phyloP scores from a whole-genome alignment of 2,797 vertebrate genomes.

The Rhinoraja longicauda region DNA sequence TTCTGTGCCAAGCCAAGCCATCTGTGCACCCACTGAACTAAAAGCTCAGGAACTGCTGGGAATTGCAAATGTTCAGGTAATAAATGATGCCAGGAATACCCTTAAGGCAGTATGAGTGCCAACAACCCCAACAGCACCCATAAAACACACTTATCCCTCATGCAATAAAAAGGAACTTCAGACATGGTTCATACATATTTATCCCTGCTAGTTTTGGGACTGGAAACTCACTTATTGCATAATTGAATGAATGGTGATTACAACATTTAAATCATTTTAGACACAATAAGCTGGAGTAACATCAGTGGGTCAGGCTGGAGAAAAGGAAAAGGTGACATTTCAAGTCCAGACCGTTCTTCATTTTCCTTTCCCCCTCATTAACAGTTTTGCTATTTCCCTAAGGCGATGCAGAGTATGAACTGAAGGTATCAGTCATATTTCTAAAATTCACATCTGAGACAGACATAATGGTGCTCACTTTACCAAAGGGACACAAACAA shows the following conservation, averaged over 20 bases:
- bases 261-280: not conserved
- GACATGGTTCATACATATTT: not conserved
- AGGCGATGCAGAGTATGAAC: not conserved
- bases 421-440: not conserved
- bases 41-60: not conserved
- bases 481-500: not conserved
- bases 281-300: too few species aligned
- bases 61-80: not conserved
- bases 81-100: not conserved
- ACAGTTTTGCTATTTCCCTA: not conserved
- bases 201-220: not conserved
- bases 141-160: not conserved
- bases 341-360: too few species aligned
- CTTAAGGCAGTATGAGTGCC: not conserved
- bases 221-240: not conserved
- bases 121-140: not conserved
- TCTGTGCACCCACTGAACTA: conserved; percentile 21
- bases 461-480: not conserved
- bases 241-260: not conserved
- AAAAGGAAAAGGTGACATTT: too few species aligned
- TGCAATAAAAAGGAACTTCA: too few species aligned
- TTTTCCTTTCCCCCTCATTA: not conserved
- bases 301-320: too few species aligned
- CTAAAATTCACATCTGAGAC: not conserved
- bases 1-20: conserved; percentile 19